phyloP scores from a whole-genome alignment of 2,888 invertebrate species.

The Agonum fuliginosum region DNA sequence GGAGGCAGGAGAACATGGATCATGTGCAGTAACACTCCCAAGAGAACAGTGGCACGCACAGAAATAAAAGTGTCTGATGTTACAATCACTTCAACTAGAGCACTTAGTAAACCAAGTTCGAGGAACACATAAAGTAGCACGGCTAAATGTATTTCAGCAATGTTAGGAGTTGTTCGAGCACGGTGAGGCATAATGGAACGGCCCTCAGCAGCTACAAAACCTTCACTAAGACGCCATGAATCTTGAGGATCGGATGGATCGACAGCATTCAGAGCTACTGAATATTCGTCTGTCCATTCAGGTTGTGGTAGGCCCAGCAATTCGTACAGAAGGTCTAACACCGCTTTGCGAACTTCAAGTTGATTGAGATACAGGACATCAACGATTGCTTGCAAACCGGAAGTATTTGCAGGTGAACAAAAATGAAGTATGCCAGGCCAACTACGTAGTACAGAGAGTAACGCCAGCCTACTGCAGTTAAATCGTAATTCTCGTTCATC shows the following conservation, averaged over 20 bases:
- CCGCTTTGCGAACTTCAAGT: slow-evolving; percentile 92
- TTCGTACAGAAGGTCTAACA: slow-evolving; percentile 94
- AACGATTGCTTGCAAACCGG: slow-evolving; percentile 86
- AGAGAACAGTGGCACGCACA: slow-evolving; percentile 91
- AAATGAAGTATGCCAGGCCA: slow-evolving; percentile 94
- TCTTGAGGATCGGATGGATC: slow-evolving; percentile 91
- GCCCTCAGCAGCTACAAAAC: slow-evolving; percentile 96
- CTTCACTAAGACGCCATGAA: slow-evolving; percentile 92
- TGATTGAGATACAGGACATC: slow-evolving; percentile 90
- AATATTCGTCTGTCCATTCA: slow-evolving; percentile 94
- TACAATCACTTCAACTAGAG: slow-evolving; percentile 93
- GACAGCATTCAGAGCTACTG: slow-evolving; percentile 89
- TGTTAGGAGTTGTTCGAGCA: slow-evolving; percentile 89
- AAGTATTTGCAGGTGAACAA: slow-evolving; percentile 85
- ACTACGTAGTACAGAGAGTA: slow-evolving; percentile 89
- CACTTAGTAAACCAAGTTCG: slow-evolving; percentile 89
- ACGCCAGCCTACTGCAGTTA: slow-evolving; percentile 88
- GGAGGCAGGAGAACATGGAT: slow-evolving; percentile 90
- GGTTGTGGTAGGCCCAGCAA: slow-evolving; percentile 91
- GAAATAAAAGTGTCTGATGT: slow-evolving; percentile 92
- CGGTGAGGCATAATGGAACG: slow-evolving; percentile 89
- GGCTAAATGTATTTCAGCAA: slow-evolving; percentile 93
- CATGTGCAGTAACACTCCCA: slow-evolving; percentile 91
- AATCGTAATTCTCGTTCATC: slow-evolving; percentile 88
- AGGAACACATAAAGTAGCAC: slow-evolving; percentile 91